Evolutionary conservation across 2,888 invertebrate genomes (phyloP).

Genomic region (Colostygia pectinataria): DNA sequence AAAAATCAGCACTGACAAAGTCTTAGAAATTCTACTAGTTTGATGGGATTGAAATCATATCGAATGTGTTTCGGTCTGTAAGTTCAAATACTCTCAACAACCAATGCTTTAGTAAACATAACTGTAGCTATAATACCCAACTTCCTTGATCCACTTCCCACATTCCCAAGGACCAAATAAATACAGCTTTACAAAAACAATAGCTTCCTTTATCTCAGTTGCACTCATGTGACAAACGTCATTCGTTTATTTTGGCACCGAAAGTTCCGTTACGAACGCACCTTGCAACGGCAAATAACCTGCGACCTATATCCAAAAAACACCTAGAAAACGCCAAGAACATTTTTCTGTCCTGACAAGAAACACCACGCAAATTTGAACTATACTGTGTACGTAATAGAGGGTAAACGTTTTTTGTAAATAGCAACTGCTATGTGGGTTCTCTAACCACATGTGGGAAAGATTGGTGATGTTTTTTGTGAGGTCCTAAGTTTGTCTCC

Average conservation of each 20-base stretch:
- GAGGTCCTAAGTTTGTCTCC: slow-evolving; percentile 56
- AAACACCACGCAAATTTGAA: not conserved
- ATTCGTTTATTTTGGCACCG: slow-evolving; percentile 72
- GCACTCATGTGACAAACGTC: slow-evolving; percentile 58
- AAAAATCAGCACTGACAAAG: too few species aligned
- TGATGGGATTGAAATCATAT: too few species aligned
- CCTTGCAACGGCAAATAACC: slow-evolving; percentile 81
- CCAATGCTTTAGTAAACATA: slow-evolving; percentile 1
- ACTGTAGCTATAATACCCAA: slow-evolving; percentile 4
- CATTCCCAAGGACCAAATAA: slow-evolving; percentile 23
- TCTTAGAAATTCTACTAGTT: too few species aligned
- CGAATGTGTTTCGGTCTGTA: too few species aligned
- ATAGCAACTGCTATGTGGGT: slow-evolving; percentile 3
- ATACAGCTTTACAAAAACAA: slow-evolving; percentile 66
- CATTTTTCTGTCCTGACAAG: not conserved
- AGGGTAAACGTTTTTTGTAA: not conserved
- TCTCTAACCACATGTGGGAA: slow-evolving; percentile 55
- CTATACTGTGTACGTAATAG: not conserved
- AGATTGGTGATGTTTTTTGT: slow-evolving; percentile 65
- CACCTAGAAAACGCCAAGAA: slow-evolving; percentile 14
- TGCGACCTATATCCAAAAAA: slow-evolving; percentile 65
- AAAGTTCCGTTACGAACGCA: slow-evolving; percentile 74
- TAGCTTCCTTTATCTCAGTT: slow-evolving; percentile 64
- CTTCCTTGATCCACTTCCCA: slow-evolving; percentile 21
- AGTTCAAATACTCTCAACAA: too few species aligned